A percentile compares a stretch with the other conserved stretches of the same genome.
phyloP scores from a whole-genome alignment of 2,888 invertebrate species.

The Gastracanthus pulcherrimus region DNA sequence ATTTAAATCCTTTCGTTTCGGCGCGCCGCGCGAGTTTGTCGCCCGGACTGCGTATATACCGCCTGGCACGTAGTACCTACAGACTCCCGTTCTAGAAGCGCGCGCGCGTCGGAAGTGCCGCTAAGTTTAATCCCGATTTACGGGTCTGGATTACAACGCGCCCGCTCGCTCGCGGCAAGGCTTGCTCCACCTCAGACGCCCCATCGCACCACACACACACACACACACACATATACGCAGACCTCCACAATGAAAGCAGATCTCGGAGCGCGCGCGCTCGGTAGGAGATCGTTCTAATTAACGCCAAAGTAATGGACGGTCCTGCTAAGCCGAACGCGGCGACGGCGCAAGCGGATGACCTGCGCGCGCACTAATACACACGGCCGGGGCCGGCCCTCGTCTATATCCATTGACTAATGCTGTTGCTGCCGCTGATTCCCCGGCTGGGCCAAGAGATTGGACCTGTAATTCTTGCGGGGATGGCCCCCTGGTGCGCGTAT shows the following conservation, averaged over 20 bases:
- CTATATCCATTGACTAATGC: neutral
- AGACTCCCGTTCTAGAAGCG: no score
- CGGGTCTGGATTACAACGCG: constrained; percentile 65
- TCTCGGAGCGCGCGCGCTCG: constrained; percentile 4
- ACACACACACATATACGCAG: neutral
- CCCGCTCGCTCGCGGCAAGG: neutral
- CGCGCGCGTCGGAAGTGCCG: constrained; percentile 58
- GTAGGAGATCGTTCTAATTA: constrained; percentile 63
- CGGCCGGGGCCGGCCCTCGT: no score
- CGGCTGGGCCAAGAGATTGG: no score
- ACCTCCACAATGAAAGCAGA: neutral
- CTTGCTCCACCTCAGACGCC: constrained; percentile 1
- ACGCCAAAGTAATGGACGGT: constrained; percentile 58
- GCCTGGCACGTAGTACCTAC: neutral
- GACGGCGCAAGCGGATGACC: no score
- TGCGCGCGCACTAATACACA: neutral
- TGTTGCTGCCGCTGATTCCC: no score
- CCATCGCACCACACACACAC: neutral
- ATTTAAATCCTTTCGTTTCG: constrained; percentile 50
- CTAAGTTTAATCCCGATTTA: constrained; percentile 71
- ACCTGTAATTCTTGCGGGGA: no score
- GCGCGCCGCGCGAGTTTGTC: neutral
- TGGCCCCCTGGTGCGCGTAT: no score
- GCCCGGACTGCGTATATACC: neutral
- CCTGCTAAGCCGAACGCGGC: constrained; percentile 12